phyloP scores from a whole-genome alignment of 2,797 vertebrate genomes.

The Petrocephalus sullivani region DNA sequence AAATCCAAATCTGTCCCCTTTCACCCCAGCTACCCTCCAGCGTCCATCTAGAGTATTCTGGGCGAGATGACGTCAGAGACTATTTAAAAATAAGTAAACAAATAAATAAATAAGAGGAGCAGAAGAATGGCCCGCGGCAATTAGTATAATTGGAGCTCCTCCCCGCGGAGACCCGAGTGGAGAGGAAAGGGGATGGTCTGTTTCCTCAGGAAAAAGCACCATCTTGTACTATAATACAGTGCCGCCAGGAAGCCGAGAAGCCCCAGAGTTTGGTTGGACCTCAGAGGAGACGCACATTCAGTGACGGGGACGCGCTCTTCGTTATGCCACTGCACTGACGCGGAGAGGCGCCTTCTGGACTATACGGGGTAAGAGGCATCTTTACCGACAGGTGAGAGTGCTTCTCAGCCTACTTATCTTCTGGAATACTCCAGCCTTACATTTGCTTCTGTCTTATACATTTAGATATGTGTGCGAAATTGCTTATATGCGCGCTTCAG shows the following conservation, averaged over 20 bases:
- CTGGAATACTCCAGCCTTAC: background rate
- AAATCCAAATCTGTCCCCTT: conserved; percentile 14
- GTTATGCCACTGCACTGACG: conserved; percentile 41
- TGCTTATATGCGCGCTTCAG: background rate
- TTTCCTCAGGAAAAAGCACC: conserved; percentile 56
- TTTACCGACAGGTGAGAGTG: background rate
- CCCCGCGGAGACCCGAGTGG: conserved; percentile 31
- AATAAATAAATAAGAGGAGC: conserved; percentile 14
- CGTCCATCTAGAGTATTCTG: background rate
- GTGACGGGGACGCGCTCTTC: conserved; percentile 9
- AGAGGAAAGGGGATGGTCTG: conserved; percentile 47
- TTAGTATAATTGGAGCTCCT: conserved; percentile 26
- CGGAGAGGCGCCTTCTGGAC: conserved; percentile 24
- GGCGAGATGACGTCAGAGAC: conserved; percentile 6
- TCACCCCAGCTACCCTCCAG: conserved; percentile 9
- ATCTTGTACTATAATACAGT: conserved; percentile 45
- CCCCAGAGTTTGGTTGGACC: conserved; percentile 31
- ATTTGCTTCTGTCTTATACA: background rate
- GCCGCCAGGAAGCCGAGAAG: conserved; percentile 43
- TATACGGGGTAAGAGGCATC: conserved; percentile 39
- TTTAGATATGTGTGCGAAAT: background rate
- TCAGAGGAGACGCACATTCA: conserved; percentile 25
- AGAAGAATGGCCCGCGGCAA: conserved; percentile 17
- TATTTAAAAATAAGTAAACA: conserved; percentile 8
- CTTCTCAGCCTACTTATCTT: background rate